phyloP scores from a whole-genome alignment of 1,140 invertebrate genomes.

The Nephila pilipes region DNA sequence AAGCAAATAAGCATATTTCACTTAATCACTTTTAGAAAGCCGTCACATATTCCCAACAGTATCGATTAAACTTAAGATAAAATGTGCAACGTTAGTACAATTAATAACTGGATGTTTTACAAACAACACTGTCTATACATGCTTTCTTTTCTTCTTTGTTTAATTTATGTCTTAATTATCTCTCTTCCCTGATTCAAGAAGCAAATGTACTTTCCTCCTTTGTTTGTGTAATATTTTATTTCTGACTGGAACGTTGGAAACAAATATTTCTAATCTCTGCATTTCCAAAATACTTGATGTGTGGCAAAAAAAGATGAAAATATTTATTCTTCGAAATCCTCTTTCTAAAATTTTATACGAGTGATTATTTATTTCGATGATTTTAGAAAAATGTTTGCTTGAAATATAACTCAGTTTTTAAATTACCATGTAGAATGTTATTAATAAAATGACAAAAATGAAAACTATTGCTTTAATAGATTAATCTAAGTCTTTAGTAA shows the following conservation, averaged over 20 bases:
- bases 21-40: slow-evolving; percentile 45
- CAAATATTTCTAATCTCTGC: slow-evolving; percentile 18
- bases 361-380: not conserved
- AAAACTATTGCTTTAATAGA: not conserved
- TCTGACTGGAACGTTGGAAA: not conserved
- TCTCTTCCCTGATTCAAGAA: slow-evolving; percentile 22
- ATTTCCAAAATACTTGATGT: not conserved
- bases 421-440: not conserved
- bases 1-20: slow-evolving; percentile 27
- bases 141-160: slow-evolving; percentile 36
- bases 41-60: not conserved
- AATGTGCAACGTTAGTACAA: slow-evolving; percentile 33
- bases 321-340: not conserved
- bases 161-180: slow-evolving; percentile 70
- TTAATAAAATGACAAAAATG: not conserved
- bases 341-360: not conserved
- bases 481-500: no score
- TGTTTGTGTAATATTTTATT: slow-evolving; percentile 32
- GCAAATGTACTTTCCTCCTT: not conserved
- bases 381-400: not conserved
- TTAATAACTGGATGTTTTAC: slow-evolving; percentile 49
- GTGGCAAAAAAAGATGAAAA: not conserved
- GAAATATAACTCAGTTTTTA: not conserved
- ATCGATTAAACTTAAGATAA: slow-evolving; percentile 49
- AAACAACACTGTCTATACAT: slow-evolving; percentile 15